Evolutionary conservation across 2,797 vertebrate species (phyloP), one percentile per base, ranked within the genome.

Genomic region (Setipinna tenuifilis): DNA sequence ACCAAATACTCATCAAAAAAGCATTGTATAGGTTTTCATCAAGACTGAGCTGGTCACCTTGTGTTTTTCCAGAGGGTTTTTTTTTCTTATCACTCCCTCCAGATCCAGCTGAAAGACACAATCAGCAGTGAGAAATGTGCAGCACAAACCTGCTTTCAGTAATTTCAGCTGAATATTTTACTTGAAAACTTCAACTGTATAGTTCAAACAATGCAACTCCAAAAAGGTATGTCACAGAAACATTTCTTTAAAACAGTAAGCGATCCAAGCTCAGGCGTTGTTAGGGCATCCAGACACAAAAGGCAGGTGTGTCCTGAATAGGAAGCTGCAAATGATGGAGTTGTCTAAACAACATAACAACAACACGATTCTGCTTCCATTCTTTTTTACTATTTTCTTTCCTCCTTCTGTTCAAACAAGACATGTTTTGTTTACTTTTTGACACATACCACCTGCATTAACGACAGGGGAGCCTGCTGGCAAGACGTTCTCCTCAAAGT

Each of bases 401-500:
- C 35, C 35, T 41, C 61, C n/a, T 10, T 62, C 61, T 23, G 61
- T 62, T 68, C 23, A 68, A 28, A 11, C 23, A 6, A 59, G 58
- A 21, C 54, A 57, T 25, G 12, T 68, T 28, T 68, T 68, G 23
- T 68, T 68, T 3, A 21, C 61, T 41, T 54, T 35, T 41, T 35
- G 14, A 75, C 68, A 35, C 28, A 17, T 41, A 75, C 28, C 68
- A 75, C 5, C 68, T 17, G 28, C 28, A 5, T 16, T 12, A 35
- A 0, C 71, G 31, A 78, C 35, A 78, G 35, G 10, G 17, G 71
- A 78, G 31, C 68, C 83, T 65, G 84, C 81, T 23, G 87, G 90
- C 31, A 89, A 87, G 16, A 93, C 92, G 46, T 93, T 93, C 41
- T 86, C 3, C 85, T 91, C 23, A 71, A 83, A 93, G 83, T 57